Evolutionary conservation across 2,113 vertebrate species (phyloP).

Genomic region (Poeciliopsis occidentalis): DNA sequence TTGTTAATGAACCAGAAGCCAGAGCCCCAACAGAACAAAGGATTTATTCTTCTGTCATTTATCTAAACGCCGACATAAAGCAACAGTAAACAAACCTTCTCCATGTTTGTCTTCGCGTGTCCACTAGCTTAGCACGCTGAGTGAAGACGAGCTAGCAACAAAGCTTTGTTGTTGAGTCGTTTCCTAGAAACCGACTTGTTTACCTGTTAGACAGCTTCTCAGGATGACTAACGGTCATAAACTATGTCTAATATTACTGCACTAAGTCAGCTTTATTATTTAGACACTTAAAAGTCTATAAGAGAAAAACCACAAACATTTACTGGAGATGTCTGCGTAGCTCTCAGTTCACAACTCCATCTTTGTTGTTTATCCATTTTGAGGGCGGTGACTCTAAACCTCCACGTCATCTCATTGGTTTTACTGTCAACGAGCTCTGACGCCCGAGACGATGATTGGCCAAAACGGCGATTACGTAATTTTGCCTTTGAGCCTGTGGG

Average conservation of each 20-base stretch:
- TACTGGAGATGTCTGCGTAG: neutral
- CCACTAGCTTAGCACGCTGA: neutral
- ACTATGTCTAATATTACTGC: neutral
- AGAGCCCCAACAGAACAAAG: neutral
- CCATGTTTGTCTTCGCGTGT: conserved; percentile 44
- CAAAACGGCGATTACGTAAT: conserved; percentile 20
- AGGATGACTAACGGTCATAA: too few species aligned
- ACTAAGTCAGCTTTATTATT: neutral
- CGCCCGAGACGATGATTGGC: conserved; percentile 29
- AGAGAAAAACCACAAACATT: neutral
- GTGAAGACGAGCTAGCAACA: conserved; percentile 31
- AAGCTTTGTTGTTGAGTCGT: conserved; percentile 46
- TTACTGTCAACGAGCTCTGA: fast-evolving
- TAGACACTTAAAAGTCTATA: neutral
- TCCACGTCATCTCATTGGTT: conserved; percentile 35
- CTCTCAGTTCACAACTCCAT: conserved; percentile 53
- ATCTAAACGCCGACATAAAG: neutral
- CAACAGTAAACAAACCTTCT: conserved; percentile 53
- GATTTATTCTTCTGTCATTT: neutral
- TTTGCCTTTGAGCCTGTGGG: neutral
- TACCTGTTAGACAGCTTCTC: conserved; percentile 7
- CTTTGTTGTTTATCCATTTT: conserved; percentile 51
- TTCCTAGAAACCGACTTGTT: conserved; percentile 31
- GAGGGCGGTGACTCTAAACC: conserved; percentile 24
- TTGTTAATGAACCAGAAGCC: neutral